phyloP scores from a whole-genome alignment of 2,113 vertebrate genomes.

The zebrafish (Danio rerio) region DNA sequence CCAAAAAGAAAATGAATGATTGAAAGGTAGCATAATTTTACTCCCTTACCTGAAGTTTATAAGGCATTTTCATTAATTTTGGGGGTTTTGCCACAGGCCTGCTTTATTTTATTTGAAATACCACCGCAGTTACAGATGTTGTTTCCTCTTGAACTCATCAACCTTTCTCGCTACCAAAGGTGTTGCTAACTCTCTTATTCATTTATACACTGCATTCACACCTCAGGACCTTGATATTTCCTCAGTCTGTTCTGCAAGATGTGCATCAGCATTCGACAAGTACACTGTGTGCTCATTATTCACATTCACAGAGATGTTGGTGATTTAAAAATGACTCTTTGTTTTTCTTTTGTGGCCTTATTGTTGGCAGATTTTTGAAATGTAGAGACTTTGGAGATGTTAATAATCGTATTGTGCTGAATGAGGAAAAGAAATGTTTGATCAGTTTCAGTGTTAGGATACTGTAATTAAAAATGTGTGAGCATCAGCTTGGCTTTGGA shows the following conservation, averaged over 20 bases:
- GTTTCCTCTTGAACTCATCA: background rate
- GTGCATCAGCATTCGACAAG: background rate
- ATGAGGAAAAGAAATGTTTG: background rate
- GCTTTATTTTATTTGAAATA: too few species aligned
- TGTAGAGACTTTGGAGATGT: background rate
- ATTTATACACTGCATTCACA: background rate
- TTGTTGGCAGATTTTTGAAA: background rate
- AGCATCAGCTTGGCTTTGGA: background rate
- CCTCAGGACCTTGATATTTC: slow-evolving; percentile 17
- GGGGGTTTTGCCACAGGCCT: too few species aligned
- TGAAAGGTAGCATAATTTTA: too few species aligned
- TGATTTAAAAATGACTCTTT: background rate
- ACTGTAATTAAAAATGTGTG: slow-evolving; percentile 5
- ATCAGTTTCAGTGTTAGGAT: slow-evolving; percentile 18
- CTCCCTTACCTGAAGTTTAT: too few species aligned
- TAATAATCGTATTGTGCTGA: background rate
- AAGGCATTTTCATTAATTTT: too few species aligned
- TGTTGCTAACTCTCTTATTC: background rate
- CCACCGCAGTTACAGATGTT: background rate
- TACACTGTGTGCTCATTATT: background rate
- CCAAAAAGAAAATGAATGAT: too few species aligned
- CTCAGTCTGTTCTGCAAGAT: slow-evolving; percentile 13
- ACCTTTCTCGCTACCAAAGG: background rate
- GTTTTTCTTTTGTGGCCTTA: background rate
- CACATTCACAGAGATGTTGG: background rate